These are phyloP conservation scores for Gambelia wislizenii DNA, from an alignment of 2,797 vertebrate species.

Conservation along the genomic window DNA sequence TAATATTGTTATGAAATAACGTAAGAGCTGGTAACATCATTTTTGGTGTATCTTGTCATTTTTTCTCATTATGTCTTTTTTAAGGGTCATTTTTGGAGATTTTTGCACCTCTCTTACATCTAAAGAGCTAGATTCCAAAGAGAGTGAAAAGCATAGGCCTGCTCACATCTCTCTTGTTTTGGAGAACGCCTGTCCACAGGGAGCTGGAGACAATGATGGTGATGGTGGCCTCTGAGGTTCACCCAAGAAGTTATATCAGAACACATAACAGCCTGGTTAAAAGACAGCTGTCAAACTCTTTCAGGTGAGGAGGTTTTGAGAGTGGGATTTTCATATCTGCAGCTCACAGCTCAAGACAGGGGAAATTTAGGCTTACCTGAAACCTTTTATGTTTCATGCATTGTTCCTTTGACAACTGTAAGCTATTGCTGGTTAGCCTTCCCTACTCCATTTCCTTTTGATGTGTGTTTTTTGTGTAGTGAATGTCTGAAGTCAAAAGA, in stretches of 20 bases:
- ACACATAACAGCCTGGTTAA: not conserved
- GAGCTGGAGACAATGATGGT: not conserved
- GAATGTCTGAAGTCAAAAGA: constrained; percentile 13
- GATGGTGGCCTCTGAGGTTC: not conserved
- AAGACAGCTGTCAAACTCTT: not conserved
- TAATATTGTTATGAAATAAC: too few species aligned
- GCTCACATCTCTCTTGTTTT: not conserved
- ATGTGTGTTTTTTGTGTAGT: not conserved
- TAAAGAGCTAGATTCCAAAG: not conserved
- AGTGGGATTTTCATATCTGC: not conserved
- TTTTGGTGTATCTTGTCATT: too few species aligned
- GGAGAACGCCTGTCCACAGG: not conserved
- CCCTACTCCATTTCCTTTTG: not conserved
- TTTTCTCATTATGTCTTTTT: too few species aligned
- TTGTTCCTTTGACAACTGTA: not conserved
- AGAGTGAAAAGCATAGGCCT: not conserved
- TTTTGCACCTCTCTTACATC: not conserved
- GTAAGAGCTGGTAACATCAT: too few species aligned
- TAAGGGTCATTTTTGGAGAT: too few species aligned
- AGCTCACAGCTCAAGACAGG: not conserved
- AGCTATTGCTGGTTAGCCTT: not conserved
- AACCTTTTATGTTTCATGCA: not conserved
- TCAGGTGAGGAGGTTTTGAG: not conserved
- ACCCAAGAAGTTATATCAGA: not conserved
- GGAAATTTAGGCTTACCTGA: not conserved